Conservation (phyloP, 2,797 vertebrate species). For the Lacerta bilineata region DNA sequence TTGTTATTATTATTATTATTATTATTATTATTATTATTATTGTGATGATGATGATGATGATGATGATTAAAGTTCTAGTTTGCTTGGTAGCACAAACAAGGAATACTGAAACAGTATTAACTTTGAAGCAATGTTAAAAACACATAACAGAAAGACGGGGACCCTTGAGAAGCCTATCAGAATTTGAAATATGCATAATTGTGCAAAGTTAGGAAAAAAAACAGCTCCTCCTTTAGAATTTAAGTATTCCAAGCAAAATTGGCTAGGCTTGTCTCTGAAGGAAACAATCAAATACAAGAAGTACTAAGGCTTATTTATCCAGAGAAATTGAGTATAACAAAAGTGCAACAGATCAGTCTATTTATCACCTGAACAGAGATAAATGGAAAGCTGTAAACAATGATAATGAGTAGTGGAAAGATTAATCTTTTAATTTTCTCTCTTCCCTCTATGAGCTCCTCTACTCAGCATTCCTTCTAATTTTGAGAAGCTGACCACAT, state of each 20-base stretch:
- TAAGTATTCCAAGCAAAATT: not conserved
- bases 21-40: too few species aligned
- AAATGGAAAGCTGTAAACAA: constrained; percentile 10
- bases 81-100: too few species aligned
- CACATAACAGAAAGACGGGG: not conserved
- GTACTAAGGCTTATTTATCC: not conserved
- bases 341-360: not conserved
- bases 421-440: not conserved
- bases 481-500: constrained; percentile 49
- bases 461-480: constrained; percentile 37
- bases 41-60: too few species aligned
- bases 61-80: too few species aligned
- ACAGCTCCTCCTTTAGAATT: not conserved
- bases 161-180: not conserved
- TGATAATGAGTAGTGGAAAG: constrained; percentile 20
- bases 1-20: too few species aligned
- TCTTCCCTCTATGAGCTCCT: not conserved
- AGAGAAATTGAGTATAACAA: not conserved
- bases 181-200: not conserved
- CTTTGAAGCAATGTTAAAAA: not conserved
- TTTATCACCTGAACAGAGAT: constrained; percentile 28
- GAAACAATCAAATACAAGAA: constrained; percentile 6
- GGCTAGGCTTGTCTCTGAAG: not conserved
- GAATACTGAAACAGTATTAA: not conserved
- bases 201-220: not conserved